Conservation (phyloP, 53 echinoderm and acorn worm species). For the Temnopleurus reevesii region DNA sequence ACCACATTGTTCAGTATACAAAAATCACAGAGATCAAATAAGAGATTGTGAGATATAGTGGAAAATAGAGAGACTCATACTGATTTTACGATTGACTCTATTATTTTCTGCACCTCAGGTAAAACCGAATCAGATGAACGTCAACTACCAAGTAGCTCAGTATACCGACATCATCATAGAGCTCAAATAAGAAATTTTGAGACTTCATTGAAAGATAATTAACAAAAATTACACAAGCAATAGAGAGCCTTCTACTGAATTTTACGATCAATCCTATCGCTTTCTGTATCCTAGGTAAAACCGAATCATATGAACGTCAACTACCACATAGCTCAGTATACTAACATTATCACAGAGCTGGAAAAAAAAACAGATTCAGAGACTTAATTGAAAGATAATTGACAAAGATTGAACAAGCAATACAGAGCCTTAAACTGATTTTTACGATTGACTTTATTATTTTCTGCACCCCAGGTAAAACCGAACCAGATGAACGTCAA, state of each 20-base stretch:
- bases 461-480: conserved; percentile 61
- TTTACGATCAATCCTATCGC: too few relatives aligned
- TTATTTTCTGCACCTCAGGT: conserved; percentile 43
- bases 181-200: conserved; percentile 83
- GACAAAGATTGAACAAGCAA: too few relatives aligned
- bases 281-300: conserved; percentile 55
- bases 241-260: too few relatives aligned
- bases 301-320: conserved; percentile 76
- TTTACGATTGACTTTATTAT: not conserved
- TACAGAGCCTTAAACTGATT: too few relatives aligned
- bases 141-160: conserved; percentile 85
- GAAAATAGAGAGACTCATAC: too few relatives aligned
- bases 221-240: too few relatives aligned
- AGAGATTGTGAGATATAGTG: conserved; percentile 79
- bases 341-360: conserved; percentile 88
- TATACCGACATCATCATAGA: conserved; percentile 91
- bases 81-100: too few relatives aligned
- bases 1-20: conserved; percentile 89
- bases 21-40: conserved; percentile 85
- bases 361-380: conserved; percentile 84
- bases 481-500: conserved; percentile 88
- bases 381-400: conserved; percentile 76
- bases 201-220: conserved; percentile 76
- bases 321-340: conserved; percentile 87
- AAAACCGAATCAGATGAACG: conserved; percentile 71